Conservation (phyloP, 2,888 invertebrate species). For the Cordilura impudica region DNA sequence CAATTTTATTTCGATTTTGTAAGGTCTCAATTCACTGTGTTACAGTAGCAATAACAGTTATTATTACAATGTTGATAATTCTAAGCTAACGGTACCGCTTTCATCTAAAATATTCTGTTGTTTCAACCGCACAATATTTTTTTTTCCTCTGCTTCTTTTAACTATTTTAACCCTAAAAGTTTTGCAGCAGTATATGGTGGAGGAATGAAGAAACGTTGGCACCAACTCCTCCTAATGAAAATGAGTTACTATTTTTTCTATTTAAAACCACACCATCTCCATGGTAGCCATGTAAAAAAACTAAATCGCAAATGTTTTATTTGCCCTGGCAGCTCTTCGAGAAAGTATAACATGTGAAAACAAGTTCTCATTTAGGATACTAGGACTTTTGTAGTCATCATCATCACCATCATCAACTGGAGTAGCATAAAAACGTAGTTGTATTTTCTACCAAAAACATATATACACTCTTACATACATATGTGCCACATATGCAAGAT, state of each 20-base stretch:
- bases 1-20: no score
- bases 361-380: conserved; percentile 49
- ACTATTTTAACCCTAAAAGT: conserved; percentile 22
- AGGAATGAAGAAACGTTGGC: conserved; percentile 13
- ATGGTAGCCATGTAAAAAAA: neutral
- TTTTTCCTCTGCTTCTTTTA: neutral
- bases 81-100: conserved; percentile 16
- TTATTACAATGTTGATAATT: conserved; percentile 37
- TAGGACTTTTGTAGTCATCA: conserved; percentile 8
- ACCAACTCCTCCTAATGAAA: neutral
- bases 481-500: neutral
- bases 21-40: no score
- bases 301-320: conserved; percentile 39
- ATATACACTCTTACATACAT: neutral
- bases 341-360: neutral
- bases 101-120: conserved; percentile 21
- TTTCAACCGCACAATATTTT: conserved; percentile 13
- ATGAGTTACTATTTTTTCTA: neutral
- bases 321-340: neutral
- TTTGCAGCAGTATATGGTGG: neutral
- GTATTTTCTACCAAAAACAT: conserved; percentile 12
- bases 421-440: conserved; percentile 6
- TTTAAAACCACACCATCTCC: neutral
- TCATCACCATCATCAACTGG: conserved; percentile 8
- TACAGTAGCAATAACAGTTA: conserved; percentile 36